phyloP scores from a whole-genome alignment of 2,888 invertebrate species.

The Dione vanillae region DNA sequence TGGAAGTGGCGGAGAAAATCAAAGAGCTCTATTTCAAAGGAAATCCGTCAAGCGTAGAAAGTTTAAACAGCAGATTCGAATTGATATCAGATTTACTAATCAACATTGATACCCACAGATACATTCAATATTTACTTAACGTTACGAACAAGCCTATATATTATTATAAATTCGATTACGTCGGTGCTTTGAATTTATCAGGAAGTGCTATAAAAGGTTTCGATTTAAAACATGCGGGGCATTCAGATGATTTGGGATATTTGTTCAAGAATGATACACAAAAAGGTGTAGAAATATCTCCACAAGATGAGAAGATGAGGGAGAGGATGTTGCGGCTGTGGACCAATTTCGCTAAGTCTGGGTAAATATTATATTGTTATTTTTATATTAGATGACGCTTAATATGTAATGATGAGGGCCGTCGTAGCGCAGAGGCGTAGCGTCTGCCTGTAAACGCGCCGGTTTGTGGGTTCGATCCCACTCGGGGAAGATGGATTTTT shows the following conservation, averaged over 20 bases:
- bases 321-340: constrained; percentile 74
- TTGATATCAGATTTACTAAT: constrained; percentile 65
- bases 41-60: constrained; percentile 57
- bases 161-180: constrained; percentile 74
- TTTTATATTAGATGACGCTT: no score
- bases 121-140: constrained; percentile 67
- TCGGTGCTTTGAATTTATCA: constrained; percentile 67
- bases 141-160: constrained; percentile 69
- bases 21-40: constrained; percentile 68
- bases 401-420: no score
- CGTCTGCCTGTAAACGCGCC: no score
- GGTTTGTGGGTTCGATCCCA: no score
- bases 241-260: constrained; percentile 73
- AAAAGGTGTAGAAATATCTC: constrained; percentile 63
- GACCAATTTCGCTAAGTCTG: constrained; percentile 79
- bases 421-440: no score
- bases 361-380: constrained; percentile 62
- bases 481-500: no score
- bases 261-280: constrained; percentile 68
- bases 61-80: constrained; percentile 61
- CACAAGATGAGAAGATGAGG: constrained; percentile 70
- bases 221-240: constrained; percentile 62
- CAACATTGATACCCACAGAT: constrained; percentile 66
- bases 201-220: constrained; percentile 52
- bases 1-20: constrained; percentile 62